Conservation (phyloP, 2,888 invertebrate genomes). For the Incurvaria masculella region DNA sequence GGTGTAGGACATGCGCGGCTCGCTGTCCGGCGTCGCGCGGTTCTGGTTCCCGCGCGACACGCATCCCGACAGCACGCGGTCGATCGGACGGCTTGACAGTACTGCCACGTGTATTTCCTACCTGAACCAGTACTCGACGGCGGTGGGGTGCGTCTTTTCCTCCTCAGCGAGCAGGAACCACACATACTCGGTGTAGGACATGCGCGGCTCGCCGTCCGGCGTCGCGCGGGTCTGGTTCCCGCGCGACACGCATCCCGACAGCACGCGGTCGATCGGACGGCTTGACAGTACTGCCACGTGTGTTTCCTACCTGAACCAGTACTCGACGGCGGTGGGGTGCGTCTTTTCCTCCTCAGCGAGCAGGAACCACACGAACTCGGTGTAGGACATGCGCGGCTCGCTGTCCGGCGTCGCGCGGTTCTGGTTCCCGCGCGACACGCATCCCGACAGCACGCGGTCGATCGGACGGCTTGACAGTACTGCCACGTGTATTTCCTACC, state of each 20-base stretch:
- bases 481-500: constrained; percentile 66
- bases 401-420: constrained; percentile 51
- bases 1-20: constrained; percentile 91
- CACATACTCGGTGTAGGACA: constrained; percentile 99
- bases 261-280: constrained; percentile 94
- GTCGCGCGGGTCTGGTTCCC: constrained; percentile 59
- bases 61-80: constrained; percentile 95
- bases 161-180: constrained; percentile 99
- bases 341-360: constrained; percentile 98
- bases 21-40: constrained; percentile 50
- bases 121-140: constrained; percentile 94
- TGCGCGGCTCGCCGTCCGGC: constrained; percentile 67
- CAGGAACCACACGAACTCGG: constrained; percentile 99
- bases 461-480: constrained; percentile 96
- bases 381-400: constrained; percentile 90
- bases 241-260: constrained; percentile 94
- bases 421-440: constrained; percentile 82
- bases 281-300: constrained; percentile 86
- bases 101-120: constrained; percentile 76
- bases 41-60: constrained; percentile 79
- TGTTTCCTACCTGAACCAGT: constrained; percentile 92
- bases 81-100: constrained; percentile 93
- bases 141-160: constrained; percentile 95
- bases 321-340: constrained; percentile 92
- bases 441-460: constrained; percentile 95